phyloP scores from a whole-genome alignment of 2,113 vertebrate genomes.

The Alaudala cheleensis region DNA sequence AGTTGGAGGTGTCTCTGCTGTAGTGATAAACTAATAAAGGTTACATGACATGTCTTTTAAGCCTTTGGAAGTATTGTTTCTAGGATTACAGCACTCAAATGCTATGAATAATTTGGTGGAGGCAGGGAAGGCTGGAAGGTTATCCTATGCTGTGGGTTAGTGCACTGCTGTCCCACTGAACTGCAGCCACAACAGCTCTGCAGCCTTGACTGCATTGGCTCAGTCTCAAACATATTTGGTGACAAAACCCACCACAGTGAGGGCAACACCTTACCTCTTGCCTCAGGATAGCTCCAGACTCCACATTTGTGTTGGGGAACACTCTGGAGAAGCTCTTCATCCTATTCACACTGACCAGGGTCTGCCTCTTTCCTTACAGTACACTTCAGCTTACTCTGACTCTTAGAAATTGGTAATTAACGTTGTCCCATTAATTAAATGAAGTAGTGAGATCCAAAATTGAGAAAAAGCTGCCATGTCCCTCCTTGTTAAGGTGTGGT shows the following conservation, averaged over 20 bases:
- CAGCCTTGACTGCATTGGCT: not conserved
- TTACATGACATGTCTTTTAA: conserved; percentile 63
- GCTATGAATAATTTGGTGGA: not conserved
- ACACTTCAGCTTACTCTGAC: not conserved
- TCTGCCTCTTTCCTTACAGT: not conserved
- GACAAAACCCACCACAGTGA: not conserved
- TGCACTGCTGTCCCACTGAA: not conserved
- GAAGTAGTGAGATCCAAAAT: not conserved
- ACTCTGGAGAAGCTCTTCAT: not conserved
- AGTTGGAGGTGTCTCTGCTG: conserved; percentile 48
- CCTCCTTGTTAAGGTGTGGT: fast-evolving
- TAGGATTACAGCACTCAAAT: conserved; percentile 39
- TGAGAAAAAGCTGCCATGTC: not conserved
- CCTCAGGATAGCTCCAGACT: not conserved
- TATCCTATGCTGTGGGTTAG: not conserved
- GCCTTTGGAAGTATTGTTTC: conserved; percentile 52
- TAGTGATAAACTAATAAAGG: conserved; percentile 69
- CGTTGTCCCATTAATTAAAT: not conserved
- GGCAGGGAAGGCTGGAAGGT: not conserved
- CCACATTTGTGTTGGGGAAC: not conserved
- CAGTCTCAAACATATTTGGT: not conserved
- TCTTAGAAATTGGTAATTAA: not conserved
- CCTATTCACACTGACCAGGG: not conserved
- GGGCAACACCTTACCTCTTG: not conserved
- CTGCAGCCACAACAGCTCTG: not conserved